These are phyloP conservation scores for Diphyllodes magnificus DNA, from an alignment of 2,113 vertebrate genomes.

Conservation along the genomic window DNA sequence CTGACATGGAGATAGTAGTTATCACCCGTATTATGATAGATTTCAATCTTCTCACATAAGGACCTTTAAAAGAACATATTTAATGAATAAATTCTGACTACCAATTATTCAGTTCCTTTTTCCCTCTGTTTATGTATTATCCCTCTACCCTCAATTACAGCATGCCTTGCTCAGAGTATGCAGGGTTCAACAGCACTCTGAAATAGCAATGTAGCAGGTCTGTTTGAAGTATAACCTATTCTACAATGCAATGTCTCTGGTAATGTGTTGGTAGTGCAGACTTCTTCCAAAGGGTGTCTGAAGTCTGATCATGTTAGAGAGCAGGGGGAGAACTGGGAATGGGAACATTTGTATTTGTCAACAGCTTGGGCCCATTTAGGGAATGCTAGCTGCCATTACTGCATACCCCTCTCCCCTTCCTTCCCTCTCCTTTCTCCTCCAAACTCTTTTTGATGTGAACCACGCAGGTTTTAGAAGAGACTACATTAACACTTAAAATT, in stretches of 20 bases:
- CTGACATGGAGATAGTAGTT: neutral
- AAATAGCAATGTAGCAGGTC: neutral
- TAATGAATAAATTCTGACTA: neutral
- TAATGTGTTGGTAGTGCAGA: neutral
- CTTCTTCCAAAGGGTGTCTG: neutral
- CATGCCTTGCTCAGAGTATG: neutral
- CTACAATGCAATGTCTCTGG: neutral
- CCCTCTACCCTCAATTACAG: neutral
- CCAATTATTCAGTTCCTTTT: neutral
- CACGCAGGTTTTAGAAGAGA: neutral
- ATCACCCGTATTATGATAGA: fast-evolving
- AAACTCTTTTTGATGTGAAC: neutral
- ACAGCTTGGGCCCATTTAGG: neutral
- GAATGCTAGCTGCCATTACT: neutral
- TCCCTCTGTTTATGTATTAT: neutral
- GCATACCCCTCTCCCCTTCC: fast-evolving
- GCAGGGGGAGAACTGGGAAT: neutral
- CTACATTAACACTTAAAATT: neutral
- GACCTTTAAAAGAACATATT: neutral
- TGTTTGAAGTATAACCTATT: neutral
- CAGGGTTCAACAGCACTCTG: neutral
- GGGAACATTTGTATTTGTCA: neutral
- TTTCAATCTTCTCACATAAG: neutral
- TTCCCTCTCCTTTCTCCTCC: neutral
- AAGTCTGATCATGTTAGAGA: neutral